Percentiles rank a stretch among this genome's conserved stretches.
Conservation (phyloP, 1,140 invertebrate genomes). For the Drosophila prosaltans region DNA sequence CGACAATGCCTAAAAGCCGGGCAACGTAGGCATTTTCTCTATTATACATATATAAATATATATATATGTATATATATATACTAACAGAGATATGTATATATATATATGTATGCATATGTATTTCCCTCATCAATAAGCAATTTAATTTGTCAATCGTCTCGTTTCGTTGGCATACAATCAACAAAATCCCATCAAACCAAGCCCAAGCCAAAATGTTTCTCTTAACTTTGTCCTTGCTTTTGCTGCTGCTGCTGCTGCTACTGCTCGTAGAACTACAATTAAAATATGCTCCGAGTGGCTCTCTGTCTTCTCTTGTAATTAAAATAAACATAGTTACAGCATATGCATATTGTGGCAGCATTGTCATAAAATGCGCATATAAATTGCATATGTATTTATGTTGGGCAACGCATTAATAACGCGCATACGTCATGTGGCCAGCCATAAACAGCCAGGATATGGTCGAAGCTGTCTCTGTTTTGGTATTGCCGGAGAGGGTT, state of each 20-base stretch:
- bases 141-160: slow-evolving; percentile 77
- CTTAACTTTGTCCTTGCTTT: slow-evolving; percentile 46
- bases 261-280: slow-evolving; percentile 2
- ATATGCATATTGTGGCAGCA: slow-evolving; percentile 34
- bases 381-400: slow-evolving; percentile 70
- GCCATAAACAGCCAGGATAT: slow-evolving; percentile 4
- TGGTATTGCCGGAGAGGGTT: no score
- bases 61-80: slow-evolving; percentile 2
- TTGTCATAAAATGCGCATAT: slow-evolving; percentile 76
- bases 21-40: slow-evolving; percentile 55
- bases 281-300: slow-evolving; percentile 10
- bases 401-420: slow-evolving; percentile 64
- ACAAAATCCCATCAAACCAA: slow-evolving; percentile 59
- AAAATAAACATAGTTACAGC: slow-evolving; percentile 64
- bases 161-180: slow-evolving; percentile 57
- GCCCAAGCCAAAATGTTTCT: slow-evolving; percentile 28
- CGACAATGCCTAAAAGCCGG: slow-evolving; percentile 55
- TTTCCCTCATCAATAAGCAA: slow-evolving; percentile 76
- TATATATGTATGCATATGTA: slow-evolving; percentile 11
- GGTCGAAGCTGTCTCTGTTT: background rate
- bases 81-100: no score
- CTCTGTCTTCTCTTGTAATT: slow-evolving; percentile 55
- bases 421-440: slow-evolving; percentile 66
- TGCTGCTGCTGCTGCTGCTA: background rate
- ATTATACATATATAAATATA: slow-evolving; percentile 16